Percentiles rank a stretch among this genome's conserved stretches.
These are phyloP conservation scores for Elegia similella DNA, from an alignment of 2,888 invertebrate species.

Conservation along the genomic window DNA sequence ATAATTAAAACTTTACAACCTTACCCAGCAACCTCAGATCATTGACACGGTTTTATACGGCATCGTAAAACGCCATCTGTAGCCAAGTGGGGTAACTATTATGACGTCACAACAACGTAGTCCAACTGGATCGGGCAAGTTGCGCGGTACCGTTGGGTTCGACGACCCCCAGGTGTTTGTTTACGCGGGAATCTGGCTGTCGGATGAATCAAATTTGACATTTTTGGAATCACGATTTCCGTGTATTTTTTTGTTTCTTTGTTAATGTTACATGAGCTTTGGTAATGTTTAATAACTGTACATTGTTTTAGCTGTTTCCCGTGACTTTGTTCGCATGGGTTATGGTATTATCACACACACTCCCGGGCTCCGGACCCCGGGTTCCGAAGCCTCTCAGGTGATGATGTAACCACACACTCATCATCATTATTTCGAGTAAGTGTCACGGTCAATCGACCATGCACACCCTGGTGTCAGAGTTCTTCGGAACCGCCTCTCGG, in stretches of 20 bases:
- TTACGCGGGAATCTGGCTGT: constrained; percentile 62
- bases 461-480: too few relatives aligned
- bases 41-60: constrained; percentile 13
- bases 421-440: too few relatives aligned
- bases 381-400: too few relatives aligned
- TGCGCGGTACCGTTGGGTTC: constrained; percentile 76
- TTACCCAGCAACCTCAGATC: constrained; percentile 4
- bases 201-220: constrained; percentile 39
- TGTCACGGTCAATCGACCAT: too few relatives aligned
- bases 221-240: constrained; percentile 44
- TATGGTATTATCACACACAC: too few relatives aligned
- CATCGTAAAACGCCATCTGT: constrained; percentile 45
- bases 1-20: not conserved
- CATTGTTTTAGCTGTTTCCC: too few relatives aligned
- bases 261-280: not conserved
- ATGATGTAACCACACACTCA: too few relatives aligned
- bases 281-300: too few relatives aligned
- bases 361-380: too few relatives aligned
- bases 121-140: constrained; percentile 58
- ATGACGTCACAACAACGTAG: constrained; percentile 65
- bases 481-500: too few relatives aligned
- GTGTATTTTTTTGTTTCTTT: not conserved
- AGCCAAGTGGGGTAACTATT: constrained; percentile 42
- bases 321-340: too few relatives aligned
- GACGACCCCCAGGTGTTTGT: constrained; percentile 62